Evolutionary conservation across 1,140 invertebrate genomes (phyloP), one percentile per base, ranked within the genome.

Genomic region (Anastatus disparis): DNA sequence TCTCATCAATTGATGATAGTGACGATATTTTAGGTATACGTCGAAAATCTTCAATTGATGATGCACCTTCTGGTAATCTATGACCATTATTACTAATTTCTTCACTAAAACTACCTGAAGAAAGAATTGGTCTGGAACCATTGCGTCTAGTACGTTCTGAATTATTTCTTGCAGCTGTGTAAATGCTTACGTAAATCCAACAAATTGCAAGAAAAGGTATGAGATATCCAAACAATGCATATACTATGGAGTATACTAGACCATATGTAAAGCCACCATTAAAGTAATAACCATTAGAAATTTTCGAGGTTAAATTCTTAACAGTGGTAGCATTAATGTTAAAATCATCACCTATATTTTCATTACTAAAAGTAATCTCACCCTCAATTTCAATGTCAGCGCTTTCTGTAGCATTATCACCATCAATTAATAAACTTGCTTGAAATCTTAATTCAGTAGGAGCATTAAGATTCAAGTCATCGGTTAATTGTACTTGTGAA

Each of bases 181-280:
- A 93, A 65, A 93, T 93, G 42, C 89, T 88, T 50, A 89, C 84
- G 77, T 93, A 93, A 67, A 92, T 91, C 83, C 90, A 91, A 44
- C 89, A 88, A 3, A 93, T 89, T 1, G 89, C 88, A 12, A 89
- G 75, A 59, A 93, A 89, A 0, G 92, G 92, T 48, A 90, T 75
- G n/a, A 92, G 74, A 67, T 93, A 93, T 20, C 89, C 87, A 0
- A 90, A 75, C 2, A 90, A 75, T 46, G 87, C 87, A 73, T 89
- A 89, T 0, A 80, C 73, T 7, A 88, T 74, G 10, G 88, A 77
- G 72, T 87, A 89, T 20, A 83, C 64, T 17, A 81, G 70, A 35
- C 84, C 82, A 53, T 85, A 85, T 26, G 74, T 82, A 8, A 76
- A 26, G 4, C 24, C 10, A 15, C 22, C 42, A 3, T 13, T 12